Evolutionary conservation across 2,113 vertebrate species (phyloP), one percentile per base, ranked within the genome.

Genomic region (Arvicanthis niloticus): DNA sequence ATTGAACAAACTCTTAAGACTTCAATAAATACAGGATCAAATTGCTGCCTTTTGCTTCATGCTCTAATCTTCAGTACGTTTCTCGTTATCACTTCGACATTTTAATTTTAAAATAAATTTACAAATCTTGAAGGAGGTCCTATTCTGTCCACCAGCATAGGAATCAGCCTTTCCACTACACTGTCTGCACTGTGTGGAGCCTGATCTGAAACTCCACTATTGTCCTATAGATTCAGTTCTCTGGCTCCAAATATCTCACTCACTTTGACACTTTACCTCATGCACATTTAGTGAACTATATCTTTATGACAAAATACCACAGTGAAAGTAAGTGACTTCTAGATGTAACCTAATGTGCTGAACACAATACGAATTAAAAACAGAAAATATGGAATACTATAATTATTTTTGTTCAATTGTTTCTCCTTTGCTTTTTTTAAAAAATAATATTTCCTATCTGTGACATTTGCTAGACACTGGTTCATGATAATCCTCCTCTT

Each of bases 91-190:
- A 68, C n/a, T 78, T 73, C 10, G 87, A 87, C 34, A 87, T 34
- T 53, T 45, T 42, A 31, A 80, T 84, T 95, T 90, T 40, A 62
- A 62, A 88, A 85, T 72, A 65, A 42, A 88, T 87, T 86, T 73
- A 48, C 2, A 93, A 53, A 93, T 89, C 87, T 95, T 84, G 77
- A 88, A 95, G 29, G 9, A 51, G 8, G 29, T 17, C 40, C 81
- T 60, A 62, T 84, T 62, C n/a, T 29, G 17, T 12, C 19, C n/a
- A 60, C 3, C 1, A 5, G 12, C 22, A 37, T 58, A 60, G 22
- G 4, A 56, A 29, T 60, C 37, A 40, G 1, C 56, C 12, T 84
- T 62, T 56, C n/a, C 15, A 60, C 2, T 16, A 7, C 56, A 29
- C 7, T 60, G 56, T 62, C 24, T 62, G 56, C 6, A 42, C 7